Percentiles rank a stretch among this genome's conserved stretches.
These are phyloP conservation scores for Petrolisthes manimaculis DNA, from an alignment of 2,888 invertebrate species.

Conservation along the genomic window DNA sequence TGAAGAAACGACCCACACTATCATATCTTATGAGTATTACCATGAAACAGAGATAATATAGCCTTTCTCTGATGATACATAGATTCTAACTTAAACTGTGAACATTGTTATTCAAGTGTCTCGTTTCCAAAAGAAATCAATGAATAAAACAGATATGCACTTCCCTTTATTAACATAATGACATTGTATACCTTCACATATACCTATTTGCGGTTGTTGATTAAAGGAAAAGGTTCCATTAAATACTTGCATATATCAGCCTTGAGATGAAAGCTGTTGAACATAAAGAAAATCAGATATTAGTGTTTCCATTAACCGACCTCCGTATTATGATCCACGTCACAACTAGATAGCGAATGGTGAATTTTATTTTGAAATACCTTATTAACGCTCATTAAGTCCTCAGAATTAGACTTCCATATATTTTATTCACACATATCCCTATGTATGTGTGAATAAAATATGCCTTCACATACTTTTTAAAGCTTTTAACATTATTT, in stretches of 20 bases:
- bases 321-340: conserved; percentile 33
- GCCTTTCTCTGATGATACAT: neutral
- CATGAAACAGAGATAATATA: neutral
- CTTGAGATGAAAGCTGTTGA: too few relatives aligned
- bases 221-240: too few relatives aligned
- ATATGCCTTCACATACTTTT: neutral
- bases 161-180: too few relatives aligned
- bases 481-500: neutral
- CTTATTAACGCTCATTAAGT: neutral
- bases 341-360: conserved; percentile 8
- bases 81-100: too few relatives aligned
- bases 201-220: too few relatives aligned
- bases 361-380: neutral
- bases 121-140: too few relatives aligned
- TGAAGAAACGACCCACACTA: conserved; percentile 48
- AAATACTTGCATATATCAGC: too few relatives aligned
- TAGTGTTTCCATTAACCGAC: neutral
- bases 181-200: too few relatives aligned
- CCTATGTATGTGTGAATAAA: neutral
- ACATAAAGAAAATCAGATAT: too few relatives aligned
- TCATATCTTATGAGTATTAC: neutral
- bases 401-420: neutral
- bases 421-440: neutral
- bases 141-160: too few relatives aligned
- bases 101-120: too few relatives aligned